Percentiles rank a stretch among this genome's conserved stretches.
phyloP scores from a whole-genome alignment of 2,113 vertebrate genomes.

The Pantherophis guttatus region DNA sequence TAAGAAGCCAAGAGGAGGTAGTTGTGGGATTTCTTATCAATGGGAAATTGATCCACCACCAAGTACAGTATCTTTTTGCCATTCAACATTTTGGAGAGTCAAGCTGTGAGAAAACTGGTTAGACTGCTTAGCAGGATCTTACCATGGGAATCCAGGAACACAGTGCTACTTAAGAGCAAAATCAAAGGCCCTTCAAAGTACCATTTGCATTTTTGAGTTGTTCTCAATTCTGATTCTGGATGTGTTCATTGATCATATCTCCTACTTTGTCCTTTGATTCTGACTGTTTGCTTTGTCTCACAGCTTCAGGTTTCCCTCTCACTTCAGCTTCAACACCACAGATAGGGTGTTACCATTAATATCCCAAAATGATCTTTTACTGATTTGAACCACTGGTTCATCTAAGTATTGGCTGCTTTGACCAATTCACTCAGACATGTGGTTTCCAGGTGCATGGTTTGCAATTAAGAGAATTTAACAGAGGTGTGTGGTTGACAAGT shows the following conservation, averaged over 20 bases:
- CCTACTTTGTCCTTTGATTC: not conserved
- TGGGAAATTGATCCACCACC: not conserved
- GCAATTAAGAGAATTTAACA: not conserved
- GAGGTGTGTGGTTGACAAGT: not conserved
- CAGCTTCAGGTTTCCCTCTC: not conserved
- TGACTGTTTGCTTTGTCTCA: not conserved
- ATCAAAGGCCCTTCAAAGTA: not conserved
- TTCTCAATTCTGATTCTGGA: not conserved
- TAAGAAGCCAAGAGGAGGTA: not conserved
- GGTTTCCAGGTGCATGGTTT: not conserved
- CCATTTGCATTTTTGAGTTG: not conserved
- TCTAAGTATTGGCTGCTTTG: not conserved
- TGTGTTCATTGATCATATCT: not conserved
- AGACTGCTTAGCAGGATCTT: not conserved
- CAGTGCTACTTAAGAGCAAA: not conserved
- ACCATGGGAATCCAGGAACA: not conserved
- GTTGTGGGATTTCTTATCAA: not conserved
- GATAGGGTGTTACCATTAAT: not conserved
- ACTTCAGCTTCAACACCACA: not conserved
- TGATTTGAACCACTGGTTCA: not conserved
- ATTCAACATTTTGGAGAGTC: not conserved
- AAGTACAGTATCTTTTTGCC: not conserved
- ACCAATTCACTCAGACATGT: not conserved
- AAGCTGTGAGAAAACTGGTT: not conserved
- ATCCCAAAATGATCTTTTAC: not conserved